Evolutionary conservation across 2,888 invertebrate species (phyloP), one percentile per base, ranked within the genome.

Genomic region (Autographa pulchrina): DNA sequence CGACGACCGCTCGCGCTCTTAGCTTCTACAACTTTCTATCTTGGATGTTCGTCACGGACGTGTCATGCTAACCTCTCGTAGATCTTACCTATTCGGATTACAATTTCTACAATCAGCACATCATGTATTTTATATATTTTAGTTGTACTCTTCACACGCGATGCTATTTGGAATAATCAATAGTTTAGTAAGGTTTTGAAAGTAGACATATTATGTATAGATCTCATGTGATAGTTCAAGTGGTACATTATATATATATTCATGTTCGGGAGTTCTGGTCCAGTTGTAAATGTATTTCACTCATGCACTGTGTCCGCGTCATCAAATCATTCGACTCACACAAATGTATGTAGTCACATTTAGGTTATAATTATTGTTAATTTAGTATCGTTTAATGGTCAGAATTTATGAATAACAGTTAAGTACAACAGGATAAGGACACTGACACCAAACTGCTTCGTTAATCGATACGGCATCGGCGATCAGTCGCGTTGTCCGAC

Each of bases 51-150:
- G 83, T 86, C 86, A 86, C 85, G 85, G 88, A 86, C 85, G 88
- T 88, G 77, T 85, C 88, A 78, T 81, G 85, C 81, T 88, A 83
- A 82, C 85, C 86, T 89, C 88, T 90, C 68, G 81, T 90, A 88
- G 85, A 85, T 77, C 84, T 82, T 82, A 84, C 84, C 82, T 83
- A 69, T 82, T 87, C 84, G 85, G 81, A 83, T 77, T 82, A 84
- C 83, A 83, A 88, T 83, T 88, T 88, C 87, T 85, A 79, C 84
- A 77, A 91, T 91, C 93, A 92, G 94, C 94, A 94, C 94, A 95
- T 95, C 94, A 94, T 95, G 94, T 94, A 93, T 94, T 93, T 92
- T 81, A 86, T 88, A 85, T 83, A 74, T 73, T 81, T 74, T 80
- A 77, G 48, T 35, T 70, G 82, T 69, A 62, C 77, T 78, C 71